phyloP scores from a whole-genome alignment of 2,888 invertebrate genomes.

The Glyphotaelius pellucidus region DNA sequence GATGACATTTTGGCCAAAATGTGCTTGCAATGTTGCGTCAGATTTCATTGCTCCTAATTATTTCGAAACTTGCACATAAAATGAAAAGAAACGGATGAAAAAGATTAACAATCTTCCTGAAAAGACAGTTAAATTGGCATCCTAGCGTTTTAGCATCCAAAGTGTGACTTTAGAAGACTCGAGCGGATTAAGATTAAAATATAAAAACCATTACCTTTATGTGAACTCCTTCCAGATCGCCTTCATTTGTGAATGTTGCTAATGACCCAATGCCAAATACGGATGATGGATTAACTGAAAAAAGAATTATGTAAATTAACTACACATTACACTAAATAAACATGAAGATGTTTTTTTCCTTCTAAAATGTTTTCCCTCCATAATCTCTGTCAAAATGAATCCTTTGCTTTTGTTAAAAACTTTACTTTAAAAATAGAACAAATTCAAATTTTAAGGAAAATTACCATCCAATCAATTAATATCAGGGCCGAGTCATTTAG shows the following conservation, averaged over 20 bases:
- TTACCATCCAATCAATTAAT: no score
- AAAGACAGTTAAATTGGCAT: no score
- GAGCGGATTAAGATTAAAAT: neutral
- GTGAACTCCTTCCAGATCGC: conserved; percentile 75
- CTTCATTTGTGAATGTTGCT: conserved; percentile 77
- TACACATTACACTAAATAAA: neutral
- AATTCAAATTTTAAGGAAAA: neutral
- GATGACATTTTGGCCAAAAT: no score
- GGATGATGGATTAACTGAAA: conserved; percentile 63
- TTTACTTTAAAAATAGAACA: neutral
- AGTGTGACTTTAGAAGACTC: no score
- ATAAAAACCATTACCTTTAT: conserved; percentile 72
- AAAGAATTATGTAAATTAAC: conserved; percentile 41
- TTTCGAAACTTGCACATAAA: no score
- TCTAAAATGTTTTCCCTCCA: neutral
- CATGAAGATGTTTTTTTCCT: neutral
- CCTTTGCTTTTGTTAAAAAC: neutral
- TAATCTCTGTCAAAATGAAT: neutral
- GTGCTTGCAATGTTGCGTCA: no score
- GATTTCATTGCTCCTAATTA: no score
- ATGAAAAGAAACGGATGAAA: no score
- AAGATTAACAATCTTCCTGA: no score
- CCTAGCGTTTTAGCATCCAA: no score
- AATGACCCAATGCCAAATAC: conserved; percentile 77
- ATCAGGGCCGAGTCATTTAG: no score